Percentiles rank a stretch among this genome's conserved stretches.
Evolutionary conservation across 2,797 vertebrate genomes (phyloP).

Genomic region (Catamblyrhynchus diadema): DNA sequence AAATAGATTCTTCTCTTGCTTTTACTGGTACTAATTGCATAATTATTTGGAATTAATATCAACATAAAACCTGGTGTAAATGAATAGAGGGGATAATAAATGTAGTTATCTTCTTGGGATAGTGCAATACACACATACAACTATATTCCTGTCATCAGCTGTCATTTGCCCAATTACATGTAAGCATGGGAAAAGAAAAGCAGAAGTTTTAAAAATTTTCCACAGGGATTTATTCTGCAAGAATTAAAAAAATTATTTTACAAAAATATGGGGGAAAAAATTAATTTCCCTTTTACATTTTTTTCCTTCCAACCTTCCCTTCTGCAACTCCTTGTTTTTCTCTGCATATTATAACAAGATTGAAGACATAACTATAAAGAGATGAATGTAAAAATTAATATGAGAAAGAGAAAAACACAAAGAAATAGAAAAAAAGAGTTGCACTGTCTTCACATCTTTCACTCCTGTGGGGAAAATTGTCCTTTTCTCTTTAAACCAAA

Average conservation of each 20-base stretch:
- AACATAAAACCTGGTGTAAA: background rate
- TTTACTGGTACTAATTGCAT: background rate
- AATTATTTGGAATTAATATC: slow-evolving; percentile 34
- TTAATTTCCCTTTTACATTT: background rate
- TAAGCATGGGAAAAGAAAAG: background rate
- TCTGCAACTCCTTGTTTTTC: background rate
- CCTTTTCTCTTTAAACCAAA: background rate
- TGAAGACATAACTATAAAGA: background rate
- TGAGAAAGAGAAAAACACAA: background rate
- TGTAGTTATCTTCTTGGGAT: background rate
- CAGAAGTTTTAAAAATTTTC: background rate
- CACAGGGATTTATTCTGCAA: background rate
- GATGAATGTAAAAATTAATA: background rate
- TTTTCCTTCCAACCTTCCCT: background rate
- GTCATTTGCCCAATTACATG: background rate
- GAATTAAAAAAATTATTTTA: background rate
- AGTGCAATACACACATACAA: background rate
- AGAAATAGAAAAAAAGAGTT: background rate
- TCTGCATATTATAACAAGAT: background rate
- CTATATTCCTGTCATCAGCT: background rate
- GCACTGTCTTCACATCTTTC: background rate
- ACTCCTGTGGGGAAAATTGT: background rate
- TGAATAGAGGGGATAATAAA: background rate
- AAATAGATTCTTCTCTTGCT: background rate
- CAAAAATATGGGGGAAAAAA: background rate